Conservation (phyloP, 2,797 vertebrate species). For the Dendrocincla fuliginosa region DNA sequence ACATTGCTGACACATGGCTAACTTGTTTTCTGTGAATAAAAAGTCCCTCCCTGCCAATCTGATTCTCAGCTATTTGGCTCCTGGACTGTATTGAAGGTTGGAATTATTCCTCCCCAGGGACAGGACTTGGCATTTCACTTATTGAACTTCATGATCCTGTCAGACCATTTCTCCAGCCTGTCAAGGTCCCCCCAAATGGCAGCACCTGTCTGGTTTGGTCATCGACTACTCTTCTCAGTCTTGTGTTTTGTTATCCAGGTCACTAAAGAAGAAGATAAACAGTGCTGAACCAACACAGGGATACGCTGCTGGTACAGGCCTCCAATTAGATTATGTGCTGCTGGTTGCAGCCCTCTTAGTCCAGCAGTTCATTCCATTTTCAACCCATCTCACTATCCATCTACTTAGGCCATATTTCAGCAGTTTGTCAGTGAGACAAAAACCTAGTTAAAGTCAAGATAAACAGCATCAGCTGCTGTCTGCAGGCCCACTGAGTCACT, state of each 20-base stretch:
- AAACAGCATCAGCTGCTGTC: not conserved
- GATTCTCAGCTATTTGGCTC: not conserved
- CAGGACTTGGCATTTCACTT: not conserved
- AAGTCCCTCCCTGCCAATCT: not conserved
- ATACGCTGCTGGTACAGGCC: not conserved
- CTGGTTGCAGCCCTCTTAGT: not conserved
- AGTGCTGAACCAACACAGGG: not conserved
- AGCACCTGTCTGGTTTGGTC: not conserved
- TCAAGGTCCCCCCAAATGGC: not conserved
- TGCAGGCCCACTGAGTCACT: not conserved
- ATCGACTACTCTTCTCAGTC: not conserved
- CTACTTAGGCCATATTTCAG: not conserved
- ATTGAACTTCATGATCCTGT: not conserved
- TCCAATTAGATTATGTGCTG: not conserved
- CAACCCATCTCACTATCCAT: not conserved
- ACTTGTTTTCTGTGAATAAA: not conserved
- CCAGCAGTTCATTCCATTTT: not conserved
- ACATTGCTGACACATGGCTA: not conserved
- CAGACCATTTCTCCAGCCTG: not conserved
- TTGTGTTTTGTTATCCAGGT: not conserved
- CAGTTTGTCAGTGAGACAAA: not conserved
- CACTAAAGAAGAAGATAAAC: not conserved
- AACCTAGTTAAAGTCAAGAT: not conserved
- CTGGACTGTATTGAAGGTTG: not conserved
- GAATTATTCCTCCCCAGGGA: not conserved